phyloP scores from a whole-genome alignment of 2,888 invertebrate species.

The Parelbella ahira region DNA sequence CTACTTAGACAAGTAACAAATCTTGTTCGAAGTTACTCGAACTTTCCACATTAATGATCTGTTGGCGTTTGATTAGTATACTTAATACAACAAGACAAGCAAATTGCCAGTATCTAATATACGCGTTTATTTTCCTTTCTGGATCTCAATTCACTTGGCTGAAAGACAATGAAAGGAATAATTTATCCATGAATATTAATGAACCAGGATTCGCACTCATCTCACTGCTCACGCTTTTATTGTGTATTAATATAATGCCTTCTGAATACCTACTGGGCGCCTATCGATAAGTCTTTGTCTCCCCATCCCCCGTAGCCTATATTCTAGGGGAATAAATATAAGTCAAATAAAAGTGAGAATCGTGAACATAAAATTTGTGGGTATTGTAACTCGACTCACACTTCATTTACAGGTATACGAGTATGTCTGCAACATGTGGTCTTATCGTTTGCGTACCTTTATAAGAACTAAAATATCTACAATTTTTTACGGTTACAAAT shows the following conservation, averaged over 20 bases:
- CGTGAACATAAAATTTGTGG: too few relatives aligned
- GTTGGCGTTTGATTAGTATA: not conserved
- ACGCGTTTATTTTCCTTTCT: slow-evolving; percentile 53
- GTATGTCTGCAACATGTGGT: too few relatives aligned
- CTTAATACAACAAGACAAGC: slow-evolving; percentile 35
- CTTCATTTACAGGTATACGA: too few relatives aligned
- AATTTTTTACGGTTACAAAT: too few relatives aligned
- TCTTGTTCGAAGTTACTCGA: not conserved
- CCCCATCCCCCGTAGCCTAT: not conserved
- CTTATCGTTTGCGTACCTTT: too few relatives aligned
- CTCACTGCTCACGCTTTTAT: slow-evolving; percentile 54
- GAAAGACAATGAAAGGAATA: slow-evolving; percentile 67
- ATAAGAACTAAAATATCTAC: too few relatives aligned
- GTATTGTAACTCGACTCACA: too few relatives aligned
- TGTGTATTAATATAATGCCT: slow-evolving; percentile 63
- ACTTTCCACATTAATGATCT: not conserved
- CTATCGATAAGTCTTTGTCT: slow-evolving; percentile 46
- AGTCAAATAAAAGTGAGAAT: too few relatives aligned
- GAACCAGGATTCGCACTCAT: slow-evolving; percentile 61
- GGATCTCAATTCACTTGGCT: slow-evolving; percentile 56
- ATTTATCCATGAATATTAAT: slow-evolving; percentile 74
- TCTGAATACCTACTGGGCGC: slow-evolving; percentile 39
- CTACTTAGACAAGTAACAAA: not conserved
- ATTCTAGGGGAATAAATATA: too few relatives aligned
- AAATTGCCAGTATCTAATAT: slow-evolving; percentile 47